Conservation (phyloP, 2,113 vertebrate genomes). For the Poeciliopsis retropinna region DNA sequence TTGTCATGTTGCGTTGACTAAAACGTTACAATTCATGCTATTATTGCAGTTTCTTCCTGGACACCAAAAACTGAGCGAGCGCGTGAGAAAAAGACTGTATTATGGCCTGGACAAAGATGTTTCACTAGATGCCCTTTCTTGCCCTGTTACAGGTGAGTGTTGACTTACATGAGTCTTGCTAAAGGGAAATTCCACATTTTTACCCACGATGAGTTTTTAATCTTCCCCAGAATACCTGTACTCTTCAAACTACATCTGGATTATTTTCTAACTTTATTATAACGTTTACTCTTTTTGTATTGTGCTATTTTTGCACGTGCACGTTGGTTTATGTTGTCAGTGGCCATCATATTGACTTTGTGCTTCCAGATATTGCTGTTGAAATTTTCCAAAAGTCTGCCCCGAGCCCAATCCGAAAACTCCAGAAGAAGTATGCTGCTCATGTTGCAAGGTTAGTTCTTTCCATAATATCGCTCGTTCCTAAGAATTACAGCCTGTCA, state of each 20-base stretch:
- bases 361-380: conserved; percentile 90
- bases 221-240: no score
- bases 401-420: conserved; percentile 93
- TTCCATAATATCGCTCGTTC: accelerated
- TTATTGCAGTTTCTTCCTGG: conserved; percentile 88
- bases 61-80: conserved; percentile 89
- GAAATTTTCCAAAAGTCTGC: conserved; percentile 97
- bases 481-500: not conserved
- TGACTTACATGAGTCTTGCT: not conserved
- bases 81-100: conserved; percentile 91
- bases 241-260: no score
- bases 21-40: not conserved
- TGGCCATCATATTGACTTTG: not conserved
- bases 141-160: conserved; percentile 91
- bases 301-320: not conserved
- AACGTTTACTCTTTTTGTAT: not conserved
- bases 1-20: not conserved
- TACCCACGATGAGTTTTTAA: no score
- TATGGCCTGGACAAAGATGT: conserved; percentile 92
- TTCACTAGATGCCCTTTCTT: conserved; percentile 89
- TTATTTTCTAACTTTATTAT: not conserved
- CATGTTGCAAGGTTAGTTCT: conserved; percentile 90
- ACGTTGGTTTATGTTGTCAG: not conserved
- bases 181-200: no score
- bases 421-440: conserved; percentile 96